Evolutionary conservation across 2,113 vertebrate species (phyloP).

Genomic region (Mormoops blainvillei): DNA sequence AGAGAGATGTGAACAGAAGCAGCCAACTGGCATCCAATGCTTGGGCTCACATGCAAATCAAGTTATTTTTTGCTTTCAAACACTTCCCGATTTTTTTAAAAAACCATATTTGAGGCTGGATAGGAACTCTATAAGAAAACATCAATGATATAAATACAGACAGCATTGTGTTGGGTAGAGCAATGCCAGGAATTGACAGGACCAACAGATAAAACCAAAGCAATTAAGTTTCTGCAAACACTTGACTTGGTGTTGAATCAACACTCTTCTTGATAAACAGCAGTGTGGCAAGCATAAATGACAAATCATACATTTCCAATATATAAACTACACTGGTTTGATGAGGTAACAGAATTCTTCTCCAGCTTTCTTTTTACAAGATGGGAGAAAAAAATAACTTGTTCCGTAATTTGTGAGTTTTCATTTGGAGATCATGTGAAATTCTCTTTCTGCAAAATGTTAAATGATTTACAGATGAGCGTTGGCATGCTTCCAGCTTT

Average conservation of each 20-base stretch:
- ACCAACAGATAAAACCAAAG: constrained; percentile 70
- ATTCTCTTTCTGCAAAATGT: not conserved
- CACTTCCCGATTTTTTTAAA: constrained; percentile 65
- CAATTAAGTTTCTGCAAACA: constrained; percentile 74
- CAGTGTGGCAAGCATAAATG: constrained; percentile 58
- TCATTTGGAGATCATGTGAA: not conserved
- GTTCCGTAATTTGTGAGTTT: constrained; percentile 12
- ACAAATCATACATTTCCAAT: constrained; percentile 66
- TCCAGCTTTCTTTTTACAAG: constrained; percentile 20
- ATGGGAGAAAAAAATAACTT: not conserved
- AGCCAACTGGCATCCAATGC: constrained; percentile 68
- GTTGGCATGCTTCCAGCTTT: not conserved
- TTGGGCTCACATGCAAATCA: constrained; percentile 69
- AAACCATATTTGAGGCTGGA: constrained; percentile 70
- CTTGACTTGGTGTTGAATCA: constrained; percentile 68
- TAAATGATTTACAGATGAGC: not conserved
- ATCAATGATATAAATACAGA: constrained; percentile 70
- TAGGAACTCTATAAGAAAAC: constrained; percentile 63
- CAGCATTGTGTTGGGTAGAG: constrained; percentile 70
- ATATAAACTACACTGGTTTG: constrained; percentile 40
- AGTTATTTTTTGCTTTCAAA: constrained; percentile 69
- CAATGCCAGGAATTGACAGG: constrained; percentile 71
- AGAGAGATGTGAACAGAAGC: constrained; percentile 46
- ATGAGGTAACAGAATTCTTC: constrained; percentile 27
- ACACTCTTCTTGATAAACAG: constrained; percentile 64